Conservation (phyloP, 2,888 invertebrate genomes). For the Steromphala cineraria region DNA sequence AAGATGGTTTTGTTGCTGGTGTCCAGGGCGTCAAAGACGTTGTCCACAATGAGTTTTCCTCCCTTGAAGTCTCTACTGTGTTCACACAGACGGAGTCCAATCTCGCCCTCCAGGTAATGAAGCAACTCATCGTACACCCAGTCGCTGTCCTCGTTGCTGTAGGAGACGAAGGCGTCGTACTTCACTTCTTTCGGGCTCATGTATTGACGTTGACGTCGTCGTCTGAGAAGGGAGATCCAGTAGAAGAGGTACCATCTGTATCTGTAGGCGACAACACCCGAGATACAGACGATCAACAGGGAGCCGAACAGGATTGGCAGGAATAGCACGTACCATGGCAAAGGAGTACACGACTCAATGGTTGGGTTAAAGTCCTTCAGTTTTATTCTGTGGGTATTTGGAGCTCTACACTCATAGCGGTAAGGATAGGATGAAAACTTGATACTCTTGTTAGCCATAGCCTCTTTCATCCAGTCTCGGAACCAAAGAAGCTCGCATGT, state of each 20-base stretch:
- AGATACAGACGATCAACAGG: neutral
- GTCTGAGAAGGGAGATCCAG: neutral
- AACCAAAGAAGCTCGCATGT: conserved; percentile 91
- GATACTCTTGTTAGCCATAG: neutral
- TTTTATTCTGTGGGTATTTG: neutral
- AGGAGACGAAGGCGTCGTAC: conserved; percentile 19
- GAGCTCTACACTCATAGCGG: neutral
- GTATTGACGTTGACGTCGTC: neutral
- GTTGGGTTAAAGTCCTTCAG: conserved; percentile 11
- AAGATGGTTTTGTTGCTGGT: neutral
- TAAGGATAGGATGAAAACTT: neutral
- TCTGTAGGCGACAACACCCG: neutral
- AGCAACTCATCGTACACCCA: neutral
- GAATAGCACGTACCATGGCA: neutral
- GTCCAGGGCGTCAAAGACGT: conserved; percentile 7
- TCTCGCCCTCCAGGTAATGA: conserved; percentile 1
- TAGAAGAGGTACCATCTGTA: conserved; percentile 9
- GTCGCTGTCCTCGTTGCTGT: neutral
- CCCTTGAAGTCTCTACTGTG: neutral
- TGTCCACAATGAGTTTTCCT: conserved; percentile 15
- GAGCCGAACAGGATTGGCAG: neutral
- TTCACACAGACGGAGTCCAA: neutral
- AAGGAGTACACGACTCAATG: neutral
- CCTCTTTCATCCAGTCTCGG: conserved; percentile 88
- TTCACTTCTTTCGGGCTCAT: neutral